phyloP scores from a whole-genome alignment of 2,888 invertebrate genomes.

The Andrena haemorrhoa region DNA sequence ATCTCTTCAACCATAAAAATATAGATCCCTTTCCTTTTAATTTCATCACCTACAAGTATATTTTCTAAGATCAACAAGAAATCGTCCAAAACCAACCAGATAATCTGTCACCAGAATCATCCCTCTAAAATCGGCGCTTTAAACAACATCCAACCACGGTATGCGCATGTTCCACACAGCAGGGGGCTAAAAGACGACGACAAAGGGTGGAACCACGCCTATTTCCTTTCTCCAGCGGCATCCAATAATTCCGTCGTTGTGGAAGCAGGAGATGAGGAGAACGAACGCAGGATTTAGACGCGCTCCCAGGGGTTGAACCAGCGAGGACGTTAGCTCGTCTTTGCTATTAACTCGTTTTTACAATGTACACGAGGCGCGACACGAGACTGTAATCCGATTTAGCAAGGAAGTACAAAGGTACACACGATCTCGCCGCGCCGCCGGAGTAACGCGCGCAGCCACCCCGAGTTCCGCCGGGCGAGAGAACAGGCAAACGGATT shows the following conservation, averaged over 20 bases:
- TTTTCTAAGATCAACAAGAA: too few relatives aligned
- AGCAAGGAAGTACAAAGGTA: conserved; percentile 56
- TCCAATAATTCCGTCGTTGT: conserved; percentile 11
- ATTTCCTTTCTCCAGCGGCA: neutral
- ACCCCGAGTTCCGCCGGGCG: neutral
- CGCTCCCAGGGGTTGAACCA: neutral
- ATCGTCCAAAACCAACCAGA: neutral
- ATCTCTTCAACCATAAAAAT: too few relatives aligned
- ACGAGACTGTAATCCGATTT: conserved; percentile 65
- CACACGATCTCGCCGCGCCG: conserved; percentile 27
- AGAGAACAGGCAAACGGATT: conserved; percentile 35
- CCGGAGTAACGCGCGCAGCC: neutral
- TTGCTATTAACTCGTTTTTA: conserved; percentile 61
- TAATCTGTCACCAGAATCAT: neutral
- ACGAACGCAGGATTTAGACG: conserved; percentile 33
- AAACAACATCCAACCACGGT: too few relatives aligned
- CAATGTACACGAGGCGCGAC: conserved; percentile 42
- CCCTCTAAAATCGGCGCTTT: too few relatives aligned
- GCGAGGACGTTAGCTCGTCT: conserved; percentile 36
- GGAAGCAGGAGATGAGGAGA: conserved; percentile 26
- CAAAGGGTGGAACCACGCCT: neutral
- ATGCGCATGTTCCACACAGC: too few relatives aligned
- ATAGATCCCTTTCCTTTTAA: too few relatives aligned
- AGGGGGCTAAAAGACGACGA: neutral
- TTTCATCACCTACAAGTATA: too few relatives aligned